Base-by-base conservation (phyloP, 2,888 invertebrate species). In the Odontocerum albicorne region DNA sequence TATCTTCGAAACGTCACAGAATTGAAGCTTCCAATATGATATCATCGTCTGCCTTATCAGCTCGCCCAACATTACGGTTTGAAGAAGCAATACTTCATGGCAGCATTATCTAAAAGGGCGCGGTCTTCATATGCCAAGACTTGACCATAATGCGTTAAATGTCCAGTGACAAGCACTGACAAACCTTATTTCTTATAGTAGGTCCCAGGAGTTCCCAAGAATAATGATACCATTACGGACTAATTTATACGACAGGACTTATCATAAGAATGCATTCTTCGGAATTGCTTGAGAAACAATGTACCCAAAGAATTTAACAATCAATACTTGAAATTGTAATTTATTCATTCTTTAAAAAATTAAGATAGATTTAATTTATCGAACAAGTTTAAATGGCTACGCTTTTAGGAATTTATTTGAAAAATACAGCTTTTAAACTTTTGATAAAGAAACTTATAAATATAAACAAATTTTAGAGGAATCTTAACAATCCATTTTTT, bases 211-310 rank as follows among this genome's bases (percentile, higher is more conserved):
- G 12, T 35, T n/a, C 8, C 35, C 7, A 22, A 12, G 19, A 1
- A 33, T 32, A 33, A 44, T 32, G 44, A 32, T 27, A 7, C 44
- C 12, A 32, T 44, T 44, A 44, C 32, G 31, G 13, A 32, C 44
- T 44, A 32, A 44, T 44, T 44, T 32, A 44, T 44, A 44, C 8
- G 44, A 44, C 44, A 32, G 44, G 16, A 31, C 32, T 17, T 44
- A 32, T 44, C 44, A 32, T 32, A 31, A 19, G 32, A 44, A 44
- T 17, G 32, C 44, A 32, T 31, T 44, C 19, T 32, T 44, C 21
- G 13, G 42, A 42, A 21, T 19, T 39, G 20, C 21, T 39, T 21
- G 4, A 21, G 39, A 39, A 20, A 39, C 19, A n/a, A n/a, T n/a
- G n/a, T n/a, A n/a, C n/a, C n/a, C n/a, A n/a, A n/a, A n/a, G n/a